Evolutionary conservation across 2,888 invertebrate species (phyloP).

Genomic region (Pristionchus exspectatus): DNA sequence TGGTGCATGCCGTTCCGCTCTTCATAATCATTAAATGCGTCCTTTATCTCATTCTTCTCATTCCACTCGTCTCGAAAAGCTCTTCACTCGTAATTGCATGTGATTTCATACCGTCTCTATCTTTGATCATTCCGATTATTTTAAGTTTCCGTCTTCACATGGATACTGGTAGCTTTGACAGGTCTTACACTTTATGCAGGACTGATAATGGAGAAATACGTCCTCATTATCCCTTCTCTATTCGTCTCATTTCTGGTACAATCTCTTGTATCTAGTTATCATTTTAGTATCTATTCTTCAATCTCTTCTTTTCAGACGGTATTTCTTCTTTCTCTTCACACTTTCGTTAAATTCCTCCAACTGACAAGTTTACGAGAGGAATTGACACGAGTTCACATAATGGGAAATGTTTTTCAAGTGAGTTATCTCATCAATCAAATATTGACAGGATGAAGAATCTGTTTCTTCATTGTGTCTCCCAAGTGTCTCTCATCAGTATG

Average conservation of each 20-base stretch:
- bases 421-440: no score
- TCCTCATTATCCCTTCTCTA: constrained; percentile 46
- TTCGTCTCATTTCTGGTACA: constrained; percentile 10
- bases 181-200: neutral
- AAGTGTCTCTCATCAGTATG: no score
- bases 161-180: constrained; percentile 18
- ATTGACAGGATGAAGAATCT: neutral
- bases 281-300: neutral
- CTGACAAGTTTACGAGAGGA: constrained; percentile 48
- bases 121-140: neutral
- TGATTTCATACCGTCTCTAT: neutral
- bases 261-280: neutral
- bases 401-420: constrained; percentile 18
- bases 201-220: constrained; percentile 21
- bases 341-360: constrained; percentile 52
- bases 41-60: constrained; percentile 7
- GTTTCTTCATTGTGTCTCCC: neutral
- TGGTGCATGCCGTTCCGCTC: constrained; percentile 27
- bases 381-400: constrained; percentile 15
- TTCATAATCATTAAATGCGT: constrained; percentile 20
- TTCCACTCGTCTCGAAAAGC: neutral
- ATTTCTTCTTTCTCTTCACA: constrained; percentile 45
- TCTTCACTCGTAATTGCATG: constrained; percentile 35
- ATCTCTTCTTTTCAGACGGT: neutral
- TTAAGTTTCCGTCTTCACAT: constrained; percentile 31